Base-by-base conservation (phyloP, 2,888 invertebrate species). In the Meiosimyza decipiens region DNA sequence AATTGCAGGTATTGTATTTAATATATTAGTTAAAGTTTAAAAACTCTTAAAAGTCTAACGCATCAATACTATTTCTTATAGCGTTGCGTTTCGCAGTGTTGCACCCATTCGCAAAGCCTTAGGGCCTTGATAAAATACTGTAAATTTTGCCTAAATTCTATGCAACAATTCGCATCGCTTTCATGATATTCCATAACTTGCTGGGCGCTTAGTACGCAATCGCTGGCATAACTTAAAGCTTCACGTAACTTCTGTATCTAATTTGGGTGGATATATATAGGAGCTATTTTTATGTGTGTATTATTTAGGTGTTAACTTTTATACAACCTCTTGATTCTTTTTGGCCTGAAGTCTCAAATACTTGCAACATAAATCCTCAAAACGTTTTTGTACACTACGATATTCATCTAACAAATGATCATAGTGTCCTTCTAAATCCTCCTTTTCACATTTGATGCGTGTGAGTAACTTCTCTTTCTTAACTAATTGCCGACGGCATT, bases 401-500 rank as follows among this genome's bases (percentile, higher is more conserved):
- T 81, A 82, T 54, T 84, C 81, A 71, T 78, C 78, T 40, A 80
- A 76, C 6, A 85, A 73, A 57, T 81, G 66, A 72, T 85, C 82
- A 65, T 82, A 81, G 66, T 82, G 81, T 9, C 79, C 79, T 40
- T 80, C 80, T 52, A 84, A 71, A 55, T 79, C 76, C 72, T 85
- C 85, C 54, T 80, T 73, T 71, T 84, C 81, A 60, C 80, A 82
- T 22, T 79, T 77, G 28, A 79, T 76, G 18, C 78, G 55, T 65
- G 77, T 83, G 0, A 85, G 75, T 7, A 79, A 77, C 51, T 80
- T 79, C 6, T 85, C 83, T 72, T 84, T 85, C 28, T 82, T 82
- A 15, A 80, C 79, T 74, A 86, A 66, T 64, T 81, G 80, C 1
- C 82, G 81, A n/a, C 82, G 81, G 73, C 83, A 82, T 22, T 81